Conservation (phyloP, 2,113 vertebrate species). For the Hymenochirus boettgeri region DNA sequence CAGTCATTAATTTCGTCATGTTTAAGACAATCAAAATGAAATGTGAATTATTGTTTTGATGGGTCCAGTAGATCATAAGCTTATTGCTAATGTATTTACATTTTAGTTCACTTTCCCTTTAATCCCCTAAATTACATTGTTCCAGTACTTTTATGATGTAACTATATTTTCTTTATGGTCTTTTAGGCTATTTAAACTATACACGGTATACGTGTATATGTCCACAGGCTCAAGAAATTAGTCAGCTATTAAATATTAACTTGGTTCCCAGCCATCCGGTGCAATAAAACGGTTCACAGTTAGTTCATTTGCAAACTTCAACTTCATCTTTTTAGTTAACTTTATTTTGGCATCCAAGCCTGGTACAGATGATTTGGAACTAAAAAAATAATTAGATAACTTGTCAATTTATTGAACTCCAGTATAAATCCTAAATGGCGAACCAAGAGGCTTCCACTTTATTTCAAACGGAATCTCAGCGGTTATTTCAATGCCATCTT, state of each 20-base stretch:
- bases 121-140: conserved; percentile 16
- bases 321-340: background rate
- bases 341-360: conserved; percentile 14
- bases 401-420: conserved; percentile 17
- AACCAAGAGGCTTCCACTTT: background rate
- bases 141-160: conserved; percentile 28
- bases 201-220: conserved; percentile 18
- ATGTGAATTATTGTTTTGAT: conserved; percentile 28
- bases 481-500: conserved; percentile 12
- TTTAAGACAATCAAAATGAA: conserved; percentile 31
- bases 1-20: conserved; percentile 18
- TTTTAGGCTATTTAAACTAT: conserved; percentile 32
- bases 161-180: conserved; percentile 35
- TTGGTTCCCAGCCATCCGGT: conserved; percentile 12
- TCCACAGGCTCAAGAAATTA: conserved; percentile 22
- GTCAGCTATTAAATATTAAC: conserved; percentile 9
- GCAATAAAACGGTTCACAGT: conserved; percentile 28
- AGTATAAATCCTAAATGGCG: conserved; percentile 17
- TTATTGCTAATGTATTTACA: conserved; percentile 34
- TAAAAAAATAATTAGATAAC: conserved; percentile 7
- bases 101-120: conserved; percentile 4
- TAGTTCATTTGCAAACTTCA: conserved; percentile 22
- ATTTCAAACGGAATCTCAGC: background rate
- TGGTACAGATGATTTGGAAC: background rate
- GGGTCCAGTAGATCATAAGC: conserved; percentile 24